These are phyloP conservation scores for Rotaria magnacalcarata DNA, from an alignment of 2,888 invertebrate genomes.

Conservation along the genomic window DNA sequence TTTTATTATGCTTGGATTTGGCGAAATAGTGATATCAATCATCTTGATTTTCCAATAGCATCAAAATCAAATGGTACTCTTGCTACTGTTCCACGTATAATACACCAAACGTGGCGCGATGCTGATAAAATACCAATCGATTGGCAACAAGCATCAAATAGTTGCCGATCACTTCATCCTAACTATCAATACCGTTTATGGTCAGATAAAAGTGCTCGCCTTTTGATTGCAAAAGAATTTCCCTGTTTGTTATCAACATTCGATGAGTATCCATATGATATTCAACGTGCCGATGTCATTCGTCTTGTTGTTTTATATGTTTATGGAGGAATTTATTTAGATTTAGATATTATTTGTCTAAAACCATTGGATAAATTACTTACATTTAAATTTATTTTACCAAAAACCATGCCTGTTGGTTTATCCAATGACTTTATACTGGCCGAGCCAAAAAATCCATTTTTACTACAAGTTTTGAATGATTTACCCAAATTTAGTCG, in stretches of 20 bases:
- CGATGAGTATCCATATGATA: slow-evolving; percentile 47
- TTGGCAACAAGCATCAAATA: neutral
- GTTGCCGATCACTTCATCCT: slow-evolving; percentile 35
- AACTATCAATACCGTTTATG: slow-evolving; percentile 47
- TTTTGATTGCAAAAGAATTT: slow-evolving; percentile 46
- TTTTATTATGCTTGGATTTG: neutral
- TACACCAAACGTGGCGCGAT: neutral
- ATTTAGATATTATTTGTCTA: slow-evolving; percentile 46
- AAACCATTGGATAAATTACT: neutral
- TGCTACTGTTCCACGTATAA: neutral
- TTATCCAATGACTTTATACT: slow-evolving; percentile 47
- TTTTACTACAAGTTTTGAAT: slow-evolving; percentile 14
- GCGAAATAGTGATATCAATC: neutral
- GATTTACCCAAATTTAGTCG: neutral
- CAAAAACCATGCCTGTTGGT: slow-evolving; percentile 46
- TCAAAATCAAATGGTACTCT: neutral
- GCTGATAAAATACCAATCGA: neutral
- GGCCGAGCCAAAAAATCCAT: slow-evolving; percentile 38
- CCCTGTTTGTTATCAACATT: slow-evolving; percentile 47
- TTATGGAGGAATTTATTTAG: slow-evolving; percentile 48
- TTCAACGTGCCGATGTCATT: slow-evolving; percentile 47
- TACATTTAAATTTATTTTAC: slow-evolving; percentile 39
- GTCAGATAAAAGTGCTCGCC: slow-evolving; percentile 47
- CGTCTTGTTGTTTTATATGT: slow-evolving; percentile 48
- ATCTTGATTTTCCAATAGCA: neutral